Evolutionary conservation across 2,888 invertebrate species (phyloP), one percentile per base, ranked within the genome.

Genomic region (Lissonota sp.): DNA sequence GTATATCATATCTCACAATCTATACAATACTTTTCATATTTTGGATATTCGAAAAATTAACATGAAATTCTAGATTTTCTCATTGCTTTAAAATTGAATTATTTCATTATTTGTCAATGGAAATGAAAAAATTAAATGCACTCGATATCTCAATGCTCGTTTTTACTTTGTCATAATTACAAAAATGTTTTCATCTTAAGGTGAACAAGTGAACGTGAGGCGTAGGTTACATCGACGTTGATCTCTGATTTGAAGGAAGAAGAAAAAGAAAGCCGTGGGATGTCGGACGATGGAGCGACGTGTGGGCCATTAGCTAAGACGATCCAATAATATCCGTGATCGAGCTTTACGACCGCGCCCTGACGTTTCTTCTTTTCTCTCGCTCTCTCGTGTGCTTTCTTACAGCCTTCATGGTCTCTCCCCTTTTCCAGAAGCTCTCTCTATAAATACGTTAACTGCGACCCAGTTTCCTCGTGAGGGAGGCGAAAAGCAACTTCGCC

Each of bases 361-460:
- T 75, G 74, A 12, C 74, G 51, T 79, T 64, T 66, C 12, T 67
- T 39, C 26, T 26, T 14, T 26, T 57, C 12, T 49, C 49, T 49
- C 49, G 7, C 49, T 7, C 49, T 49, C 49, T n/a, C n/a, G 7
- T 8, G 12, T 49, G 49, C 63, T 71, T 57, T 71, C 67, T 39
- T 70, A n/a, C n/a, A 58, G 79, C 60, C 72, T 80, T 80, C 75
- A 80, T 72, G 79, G 70, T 79, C 78, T 79, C 78, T 80, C 86
- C 87, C 86, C 86, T 85, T 82, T 88, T 88, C 84, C 84, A 86
- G 80, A 77, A 74, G 57, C 51, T 72, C 85, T 72, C 85, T 87
- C 91, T 91, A 91, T 90, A 90, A 90, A 91, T 91, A 91, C 84
- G 77, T 72, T 82, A 73, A 80, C 67, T 79, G 83, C 87, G 91